Evolutionary conservation across 2,888 invertebrate genomes (phyloP), one percentile per base, ranked within the genome.

Genomic region (Chouioia cunea): DNA sequence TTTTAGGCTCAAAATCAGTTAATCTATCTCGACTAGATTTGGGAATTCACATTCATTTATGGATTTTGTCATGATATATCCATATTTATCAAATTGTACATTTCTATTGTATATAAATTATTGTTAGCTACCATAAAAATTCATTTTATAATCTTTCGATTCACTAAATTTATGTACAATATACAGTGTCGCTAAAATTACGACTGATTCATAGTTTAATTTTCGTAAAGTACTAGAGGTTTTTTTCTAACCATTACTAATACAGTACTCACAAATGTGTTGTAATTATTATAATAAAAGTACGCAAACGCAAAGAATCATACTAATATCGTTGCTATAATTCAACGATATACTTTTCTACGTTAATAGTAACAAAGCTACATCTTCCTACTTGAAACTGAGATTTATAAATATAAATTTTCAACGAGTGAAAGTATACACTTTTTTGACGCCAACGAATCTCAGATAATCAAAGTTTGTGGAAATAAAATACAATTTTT

Each of bases 41-140:
- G 36, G 10, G 12, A 36, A 36, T 36, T 1, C 6, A 10, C 36
- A 10, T 36, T 36, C 10, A 36, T 12, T 36, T 36, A 10, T 73
- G 66, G 66, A 73, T 73, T 73, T 73, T 66, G 23, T 65, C 54
- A 52, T 66, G 54, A 48, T 65, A 50, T 69, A 69, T 65, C 27
- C 46, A 44, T 63, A 63, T 67, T 71, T 63, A 66, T 63, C 23
- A 18, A 65, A 68, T 62, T 57, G 60, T 68, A 72, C 16, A 72
- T 65, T 67, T 68, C 22, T 60, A 52, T 48, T 59, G 16, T 52
- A 52, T 59, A 44, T 59, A 36, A 36, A 36, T 6, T 10, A 36
- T 36, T 36, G 36, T 10, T 36, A 6, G 36, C 36, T 36, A 36
- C 6, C 36, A 36, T 36, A 36, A 36, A 36, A 36, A 36, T 36